A percentile compares a stretch with the other conserved stretches of the same genome.
Evolutionary conservation across 2,888 invertebrate genomes (phyloP).

Genomic region (Scaptomyza caliginosa): DNA sequence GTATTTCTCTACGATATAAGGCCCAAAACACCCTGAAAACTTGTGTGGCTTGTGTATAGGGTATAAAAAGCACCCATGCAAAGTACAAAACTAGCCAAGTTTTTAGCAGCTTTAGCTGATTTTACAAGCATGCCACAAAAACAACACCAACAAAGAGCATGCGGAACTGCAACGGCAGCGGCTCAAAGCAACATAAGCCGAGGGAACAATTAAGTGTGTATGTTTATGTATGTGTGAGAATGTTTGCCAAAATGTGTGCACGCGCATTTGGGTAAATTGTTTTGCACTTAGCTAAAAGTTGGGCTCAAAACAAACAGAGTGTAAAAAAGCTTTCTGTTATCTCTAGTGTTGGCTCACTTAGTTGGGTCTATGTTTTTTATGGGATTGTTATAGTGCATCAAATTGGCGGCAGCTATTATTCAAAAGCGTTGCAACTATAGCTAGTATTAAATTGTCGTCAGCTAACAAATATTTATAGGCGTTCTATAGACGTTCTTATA

Average conservation of each 20-base stretch:
- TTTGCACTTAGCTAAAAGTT: constrained; percentile 79
- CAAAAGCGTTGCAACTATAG: constrained; percentile 47
- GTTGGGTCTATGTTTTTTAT: constrained; percentile 31
- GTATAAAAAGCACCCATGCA: constrained; percentile 22
- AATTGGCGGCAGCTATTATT: constrained; percentile 62
- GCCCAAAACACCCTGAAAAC: constrained; percentile 1
- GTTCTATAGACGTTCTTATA: constrained; percentile 60
- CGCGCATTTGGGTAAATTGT: constrained; percentile 76
- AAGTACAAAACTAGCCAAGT: constrained; percentile 41
- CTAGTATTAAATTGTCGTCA: constrained; percentile 50
- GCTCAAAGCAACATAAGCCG: constrained; percentile 45
- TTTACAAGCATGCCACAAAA: constrained; percentile 58
- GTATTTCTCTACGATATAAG: not conserved
- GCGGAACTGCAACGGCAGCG: constrained; percentile 4
- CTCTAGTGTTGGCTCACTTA: constrained; percentile 64
- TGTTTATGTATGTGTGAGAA: constrained; percentile 14
- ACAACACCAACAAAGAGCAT: constrained; percentile 40
- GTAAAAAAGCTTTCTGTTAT: constrained; percentile 63
- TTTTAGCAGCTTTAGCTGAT: constrained; percentile 69
- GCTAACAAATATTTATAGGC: constrained; percentile 58
- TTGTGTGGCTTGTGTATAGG: constrained; percentile 5
- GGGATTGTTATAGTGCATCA: constrained; percentile 42
- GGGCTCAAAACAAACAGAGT: constrained; percentile 68
- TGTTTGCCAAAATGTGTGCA: constrained; percentile 32
- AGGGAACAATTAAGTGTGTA: constrained; percentile 69